Percentiles rank a stretch among this genome's conserved stretches.
These are phyloP conservation scores for Diadema setosum DNA, from an alignment of 35 echinoderm and acorn worm species.

Conservation along the genomic window DNA sequence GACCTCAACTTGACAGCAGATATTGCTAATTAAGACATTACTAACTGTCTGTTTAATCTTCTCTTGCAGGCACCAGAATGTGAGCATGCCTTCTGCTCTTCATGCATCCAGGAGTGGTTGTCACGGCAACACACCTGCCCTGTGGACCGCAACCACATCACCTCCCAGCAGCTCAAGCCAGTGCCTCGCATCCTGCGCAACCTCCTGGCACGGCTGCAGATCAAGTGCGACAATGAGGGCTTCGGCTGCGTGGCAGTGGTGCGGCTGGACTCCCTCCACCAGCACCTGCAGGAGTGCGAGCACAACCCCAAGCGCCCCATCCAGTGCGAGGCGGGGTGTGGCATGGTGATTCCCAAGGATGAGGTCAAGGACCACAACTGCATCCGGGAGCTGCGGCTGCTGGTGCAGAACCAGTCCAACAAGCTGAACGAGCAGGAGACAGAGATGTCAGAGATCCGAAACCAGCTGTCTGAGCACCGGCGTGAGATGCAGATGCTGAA, in stretches of 20 bases:
- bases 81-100: conserved; percentile 95
- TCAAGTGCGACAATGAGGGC: conserved; percentile 84
- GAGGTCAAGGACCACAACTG: conserved; percentile 92
- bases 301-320: conserved; percentile 97
- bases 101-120: conserved; percentile 92
- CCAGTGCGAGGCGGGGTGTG: conserved; percentile 83
- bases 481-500: conserved; percentile 92
- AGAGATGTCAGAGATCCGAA: conserved; percentile 70
- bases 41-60: too few species aligned
- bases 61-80: conserved; percentile 82
- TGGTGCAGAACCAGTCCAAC: conserved; percentile 77
- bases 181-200: conserved; percentile 93
- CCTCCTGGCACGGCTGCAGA: conserved; percentile 76
- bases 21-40: too few species aligned
- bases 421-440: conserved; percentile 51
- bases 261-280: conserved; percentile 71
- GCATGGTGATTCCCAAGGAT: conserved; percentile 97
- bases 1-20: too few species aligned
- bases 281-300: conserved; percentile 88
- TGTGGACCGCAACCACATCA: conserved; percentile 82
- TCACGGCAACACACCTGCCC: conserved; percentile 85
- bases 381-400: conserved; percentile 68
- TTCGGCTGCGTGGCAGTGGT: conserved; percentile 78
- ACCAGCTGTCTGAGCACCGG: conserved; percentile 57
- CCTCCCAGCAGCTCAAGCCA: conserved; percentile 86